Evolutionary conservation across 2,113 vertebrate species (phyloP).

Genomic region (Crotalus viridis): DNA sequence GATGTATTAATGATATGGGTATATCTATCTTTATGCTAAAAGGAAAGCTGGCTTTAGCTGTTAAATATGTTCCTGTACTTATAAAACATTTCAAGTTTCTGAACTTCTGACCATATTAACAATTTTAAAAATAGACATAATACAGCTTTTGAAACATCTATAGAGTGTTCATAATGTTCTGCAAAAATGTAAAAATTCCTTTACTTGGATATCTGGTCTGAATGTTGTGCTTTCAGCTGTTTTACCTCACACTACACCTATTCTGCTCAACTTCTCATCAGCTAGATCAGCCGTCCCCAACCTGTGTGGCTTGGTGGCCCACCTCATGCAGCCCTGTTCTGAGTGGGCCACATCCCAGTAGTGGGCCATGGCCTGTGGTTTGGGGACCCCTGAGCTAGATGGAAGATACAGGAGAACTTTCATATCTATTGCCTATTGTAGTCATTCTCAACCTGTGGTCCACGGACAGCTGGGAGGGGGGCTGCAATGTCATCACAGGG

Average conservation of each 20-base stretch:
- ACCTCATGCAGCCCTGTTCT: too few species aligned
- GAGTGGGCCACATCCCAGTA: too few species aligned
- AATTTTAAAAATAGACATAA: background rate
- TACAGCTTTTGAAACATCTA: background rate
- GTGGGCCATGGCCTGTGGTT: too few species aligned
- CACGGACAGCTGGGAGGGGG: too few species aligned
- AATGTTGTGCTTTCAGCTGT: background rate
- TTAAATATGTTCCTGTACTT: background rate
- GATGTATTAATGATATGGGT: background rate
- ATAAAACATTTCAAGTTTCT: background rate
- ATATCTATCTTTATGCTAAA: background rate
- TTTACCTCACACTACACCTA: background rate
- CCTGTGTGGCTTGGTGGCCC: too few species aligned
- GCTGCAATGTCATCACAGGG: accelerated
- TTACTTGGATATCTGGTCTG: background rate
- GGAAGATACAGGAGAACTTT: background rate
- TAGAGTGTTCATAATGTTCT: background rate
- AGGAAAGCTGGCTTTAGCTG: background rate
- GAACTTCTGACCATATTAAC: background rate
- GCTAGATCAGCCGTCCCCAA: background rate
- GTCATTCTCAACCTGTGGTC: too few species aligned
- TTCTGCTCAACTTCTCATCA: too few species aligned
- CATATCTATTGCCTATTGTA: background rate
- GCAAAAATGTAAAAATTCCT: background rate
- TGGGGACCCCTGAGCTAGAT: background rate